These are phyloP conservation scores for Aegithalos caudatus DNA, from an alignment of 2,113 vertebrate genomes.

Conservation along the genomic window DNA sequence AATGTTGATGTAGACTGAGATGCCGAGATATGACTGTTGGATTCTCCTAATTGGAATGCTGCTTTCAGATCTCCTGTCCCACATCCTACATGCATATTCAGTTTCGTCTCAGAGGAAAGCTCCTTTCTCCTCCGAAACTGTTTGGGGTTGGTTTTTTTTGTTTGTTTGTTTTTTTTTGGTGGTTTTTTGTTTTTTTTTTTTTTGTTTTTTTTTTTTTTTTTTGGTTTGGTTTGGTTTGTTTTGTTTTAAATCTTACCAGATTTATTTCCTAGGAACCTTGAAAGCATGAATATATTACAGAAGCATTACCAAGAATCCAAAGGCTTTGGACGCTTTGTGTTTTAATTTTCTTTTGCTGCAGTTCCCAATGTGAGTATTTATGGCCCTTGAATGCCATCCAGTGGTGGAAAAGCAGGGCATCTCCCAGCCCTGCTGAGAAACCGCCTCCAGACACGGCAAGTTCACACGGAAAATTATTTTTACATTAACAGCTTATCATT, in stretches of 20 bases:
- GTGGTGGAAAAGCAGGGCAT: conserved; percentile 23
- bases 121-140: conserved; percentile 4
- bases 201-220: neutral
- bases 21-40: neutral
- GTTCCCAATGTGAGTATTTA: neutral
- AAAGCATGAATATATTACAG: neutral
- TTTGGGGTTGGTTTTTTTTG: neutral
- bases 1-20: neutral
- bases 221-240: no score
- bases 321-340: neutral
- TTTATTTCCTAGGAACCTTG: conserved; percentile 22
- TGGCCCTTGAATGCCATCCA: conserved; percentile 59
- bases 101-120: neutral
- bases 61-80: neutral
- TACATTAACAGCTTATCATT: neutral
- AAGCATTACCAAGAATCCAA: neutral
- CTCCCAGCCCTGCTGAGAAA: neutral
- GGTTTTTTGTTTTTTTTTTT: no score
- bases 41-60: neutral
- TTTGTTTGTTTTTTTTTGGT: neutral
- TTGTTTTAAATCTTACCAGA: neutral
- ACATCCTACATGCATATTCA: neutral
- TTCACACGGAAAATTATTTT: neutral
- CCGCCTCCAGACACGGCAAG: neutral
- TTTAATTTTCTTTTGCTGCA: neutral